These are phyloP conservation scores for Elachura formosa DNA, from an alignment of 2,113 vertebrate genomes.

Conservation along the genomic window DNA sequence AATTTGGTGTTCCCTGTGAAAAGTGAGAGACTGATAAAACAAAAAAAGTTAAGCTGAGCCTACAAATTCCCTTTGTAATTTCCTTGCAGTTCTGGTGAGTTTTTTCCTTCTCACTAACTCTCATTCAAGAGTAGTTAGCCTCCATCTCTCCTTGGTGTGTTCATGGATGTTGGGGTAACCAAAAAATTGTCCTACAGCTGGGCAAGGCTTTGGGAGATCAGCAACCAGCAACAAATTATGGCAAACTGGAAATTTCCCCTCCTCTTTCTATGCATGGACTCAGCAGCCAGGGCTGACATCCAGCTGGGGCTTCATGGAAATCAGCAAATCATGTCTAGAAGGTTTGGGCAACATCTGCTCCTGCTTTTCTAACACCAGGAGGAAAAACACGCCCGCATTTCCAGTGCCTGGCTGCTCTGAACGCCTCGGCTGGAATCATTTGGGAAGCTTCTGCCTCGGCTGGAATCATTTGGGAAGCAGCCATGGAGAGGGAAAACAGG, in stretches of 20 bases:
- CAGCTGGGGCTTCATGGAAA: neutral
- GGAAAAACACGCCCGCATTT: neutral
- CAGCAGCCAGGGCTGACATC: neutral
- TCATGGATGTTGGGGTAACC: neutral
- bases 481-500: neutral
- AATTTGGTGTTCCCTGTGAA: neutral
- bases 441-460: neutral
- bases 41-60: neutral
- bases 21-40: neutral
- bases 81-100: neutral
- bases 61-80: too few relatives aligned
- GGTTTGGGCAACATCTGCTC: neutral
- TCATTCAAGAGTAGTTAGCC: neutral
- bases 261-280: neutral
- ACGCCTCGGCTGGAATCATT: neutral
- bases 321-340: neutral
- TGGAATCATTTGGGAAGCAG: neutral
- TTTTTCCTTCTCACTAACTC: neutral
- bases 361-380: neutral
- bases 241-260: neutral
- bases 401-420: neutral
- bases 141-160: rapidly evolving
- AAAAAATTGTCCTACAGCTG: neutral
- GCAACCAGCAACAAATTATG: neutral
- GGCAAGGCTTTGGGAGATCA: neutral